Percentiles rank a stretch among this genome's conserved stretches.
Conservation (phyloP, 2,888 invertebrate genomes). For the Bombylius discolor region DNA sequence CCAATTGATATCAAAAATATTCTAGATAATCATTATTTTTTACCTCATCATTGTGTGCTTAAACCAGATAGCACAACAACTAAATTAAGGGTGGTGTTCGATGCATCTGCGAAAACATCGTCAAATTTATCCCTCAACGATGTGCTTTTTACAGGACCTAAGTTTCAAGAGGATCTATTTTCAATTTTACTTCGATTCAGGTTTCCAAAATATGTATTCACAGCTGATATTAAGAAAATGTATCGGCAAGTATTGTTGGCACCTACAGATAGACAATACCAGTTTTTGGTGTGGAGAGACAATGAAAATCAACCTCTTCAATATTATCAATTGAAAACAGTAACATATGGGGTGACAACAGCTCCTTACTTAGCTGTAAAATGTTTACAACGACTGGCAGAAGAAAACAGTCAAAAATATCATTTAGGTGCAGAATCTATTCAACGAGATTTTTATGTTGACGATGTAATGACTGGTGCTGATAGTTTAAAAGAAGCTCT, state of each 20-base stretch:
- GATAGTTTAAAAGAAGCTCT: not conserved
- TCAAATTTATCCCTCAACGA: constrained; percentile 13
- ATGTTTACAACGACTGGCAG: constrained; percentile 9
- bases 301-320: not conserved
- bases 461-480: not conserved
- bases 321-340: constrained; percentile 3
- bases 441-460: not conserved
- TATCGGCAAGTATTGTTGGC: constrained; percentile 4
- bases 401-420: constrained; percentile 7
- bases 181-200: constrained; percentile 8
- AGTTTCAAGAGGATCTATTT: constrained; percentile 10
- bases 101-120: constrained; percentile 1
- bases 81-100: too few relatives aligned
- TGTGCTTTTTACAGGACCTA: constrained; percentile 7
- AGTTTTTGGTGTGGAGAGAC: constrained; percentile 10
- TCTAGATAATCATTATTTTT: not conserved
- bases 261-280: constrained; percentile 1
- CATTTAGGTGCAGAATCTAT: constrained; percentile 2
- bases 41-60: not conserved
- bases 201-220: constrained; percentile 3
- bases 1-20: not conserved
- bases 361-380: constrained; percentile 4
- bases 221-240: constrained; percentile 11
- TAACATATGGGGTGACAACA: constrained; percentile 4
- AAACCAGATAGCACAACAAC: constrained; percentile 5